phyloP scores from a whole-genome alignment of 2,113 vertebrate species.

The Corythornis madagascariensis region DNA sequence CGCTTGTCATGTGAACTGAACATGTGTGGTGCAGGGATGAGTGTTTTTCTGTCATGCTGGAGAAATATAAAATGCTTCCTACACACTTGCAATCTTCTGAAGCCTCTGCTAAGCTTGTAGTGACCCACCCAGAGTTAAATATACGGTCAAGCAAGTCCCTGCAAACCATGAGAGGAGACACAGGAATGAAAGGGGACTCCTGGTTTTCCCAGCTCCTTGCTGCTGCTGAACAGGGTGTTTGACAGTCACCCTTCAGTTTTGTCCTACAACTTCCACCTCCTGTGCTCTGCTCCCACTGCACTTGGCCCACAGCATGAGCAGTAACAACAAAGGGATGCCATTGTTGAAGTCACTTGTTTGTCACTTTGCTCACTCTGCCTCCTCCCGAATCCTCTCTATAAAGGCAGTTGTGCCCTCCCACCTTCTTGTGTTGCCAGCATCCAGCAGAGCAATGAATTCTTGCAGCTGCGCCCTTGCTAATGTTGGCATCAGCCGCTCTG shows the following conservation, averaged over 20 bases:
- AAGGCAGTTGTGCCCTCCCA: not conserved
- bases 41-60: not conserved
- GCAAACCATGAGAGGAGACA: not conserved
- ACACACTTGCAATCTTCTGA: not conserved
- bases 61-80: not conserved
- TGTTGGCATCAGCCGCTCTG: not conserved
- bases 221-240: not conserved
- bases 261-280: not conserved
- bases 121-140: not conserved
- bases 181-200: not conserved
- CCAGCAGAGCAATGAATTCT: slow-evolving; percentile 51
- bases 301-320: not conserved
- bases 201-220: not conserved
- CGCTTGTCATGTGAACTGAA: not conserved
- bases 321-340: not conserved
- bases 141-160: accelerated
- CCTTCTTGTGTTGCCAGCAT: slow-evolving; percentile 17
- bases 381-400: not conserved
- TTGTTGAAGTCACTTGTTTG: not conserved
- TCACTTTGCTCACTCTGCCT: not conserved
- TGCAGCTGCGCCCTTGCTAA: slow-evolving; percentile 31
- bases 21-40: not conserved
- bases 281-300: not conserved
- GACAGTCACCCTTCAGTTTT: not conserved
- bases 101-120: not conserved